Percentiles rank a stretch among this genome's conserved stretches.
Conservation (phyloP, 2,113 vertebrate species). For the Piaya cayana region DNA sequence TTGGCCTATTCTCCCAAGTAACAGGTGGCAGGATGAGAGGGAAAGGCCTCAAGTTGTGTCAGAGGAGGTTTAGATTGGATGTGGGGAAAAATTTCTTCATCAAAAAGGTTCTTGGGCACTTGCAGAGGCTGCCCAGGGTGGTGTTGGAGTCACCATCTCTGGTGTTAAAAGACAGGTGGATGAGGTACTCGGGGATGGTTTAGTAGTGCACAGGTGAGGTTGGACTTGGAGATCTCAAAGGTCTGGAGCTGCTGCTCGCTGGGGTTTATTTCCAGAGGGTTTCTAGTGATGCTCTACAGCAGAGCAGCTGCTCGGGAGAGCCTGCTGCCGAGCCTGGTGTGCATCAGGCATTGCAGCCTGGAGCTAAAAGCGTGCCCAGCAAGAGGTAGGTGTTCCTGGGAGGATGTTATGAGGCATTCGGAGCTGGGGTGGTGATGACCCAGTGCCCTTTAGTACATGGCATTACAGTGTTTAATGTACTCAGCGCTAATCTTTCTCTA, state of each 20-base stretch:
- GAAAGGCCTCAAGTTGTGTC: no score
- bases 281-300: not conserved
- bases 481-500: slow-evolving; percentile 69
- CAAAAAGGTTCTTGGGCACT: no score
- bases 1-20: no score
- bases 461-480: slow-evolving; percentile 65
- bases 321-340: not conserved
- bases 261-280: not conserved
- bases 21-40: no score
- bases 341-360: not conserved
- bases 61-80: no score
- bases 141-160: no score
- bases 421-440: slow-evolving; percentile 3
- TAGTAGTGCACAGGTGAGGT: no score
- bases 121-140: no score
- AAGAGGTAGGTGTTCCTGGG: not conserved
- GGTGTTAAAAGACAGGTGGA: no score
- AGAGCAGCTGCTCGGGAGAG: not conserved
- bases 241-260: not conserved
- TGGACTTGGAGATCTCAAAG: no score
- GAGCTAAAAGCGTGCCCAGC: not conserved
- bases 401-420: not conserved
- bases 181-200: no score
- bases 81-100: no score
- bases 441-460: slow-evolving; percentile 4